A percentile compares a stretch with the other conserved stretches of the same genome.
phyloP scores from a whole-genome alignment of 2,113 vertebrate genomes.

The Columba janthina region DNA sequence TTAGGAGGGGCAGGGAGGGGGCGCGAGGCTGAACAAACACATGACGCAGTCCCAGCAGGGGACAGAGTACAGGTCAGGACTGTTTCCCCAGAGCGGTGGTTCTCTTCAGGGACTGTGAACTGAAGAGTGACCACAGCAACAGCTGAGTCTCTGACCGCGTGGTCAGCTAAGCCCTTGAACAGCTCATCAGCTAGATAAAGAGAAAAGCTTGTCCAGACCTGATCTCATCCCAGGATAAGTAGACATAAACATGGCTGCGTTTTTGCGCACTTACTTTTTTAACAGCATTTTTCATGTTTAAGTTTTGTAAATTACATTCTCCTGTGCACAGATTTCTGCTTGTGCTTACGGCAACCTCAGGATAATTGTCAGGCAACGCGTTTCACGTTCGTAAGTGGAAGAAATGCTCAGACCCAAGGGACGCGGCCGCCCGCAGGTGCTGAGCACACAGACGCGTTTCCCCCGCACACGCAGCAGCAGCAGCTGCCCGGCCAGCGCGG shows the following conservation, averaged over 20 bases:
- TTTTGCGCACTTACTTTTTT: background rate
- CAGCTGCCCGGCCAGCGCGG: accelerated
- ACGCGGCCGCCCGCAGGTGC: background rate
- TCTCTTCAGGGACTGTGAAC: background rate
- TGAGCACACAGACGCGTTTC: accelerated
- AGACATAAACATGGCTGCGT: background rate
- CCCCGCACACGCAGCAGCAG: background rate
- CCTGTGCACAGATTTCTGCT: background rate
- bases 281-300: background rate
- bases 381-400: background rate
- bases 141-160: background rate
- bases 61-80: background rate
- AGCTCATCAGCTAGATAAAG: conserved; percentile 25
- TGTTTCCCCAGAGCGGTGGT: background rate
- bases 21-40: background rate
- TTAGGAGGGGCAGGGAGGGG: background rate
- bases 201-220: conserved; percentile 20
- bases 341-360: background rate
- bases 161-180: conserved; percentile 13
- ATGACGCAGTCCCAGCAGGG: background rate
- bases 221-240: background rate
- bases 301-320: background rate
- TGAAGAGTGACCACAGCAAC: background rate
- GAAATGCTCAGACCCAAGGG: background rate
- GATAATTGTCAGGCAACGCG: accelerated